These are phyloP conservation scores for Holacanthella duospinosa DNA, from an alignment of 2,888 invertebrate genomes.

Conservation along the genomic window DNA sequence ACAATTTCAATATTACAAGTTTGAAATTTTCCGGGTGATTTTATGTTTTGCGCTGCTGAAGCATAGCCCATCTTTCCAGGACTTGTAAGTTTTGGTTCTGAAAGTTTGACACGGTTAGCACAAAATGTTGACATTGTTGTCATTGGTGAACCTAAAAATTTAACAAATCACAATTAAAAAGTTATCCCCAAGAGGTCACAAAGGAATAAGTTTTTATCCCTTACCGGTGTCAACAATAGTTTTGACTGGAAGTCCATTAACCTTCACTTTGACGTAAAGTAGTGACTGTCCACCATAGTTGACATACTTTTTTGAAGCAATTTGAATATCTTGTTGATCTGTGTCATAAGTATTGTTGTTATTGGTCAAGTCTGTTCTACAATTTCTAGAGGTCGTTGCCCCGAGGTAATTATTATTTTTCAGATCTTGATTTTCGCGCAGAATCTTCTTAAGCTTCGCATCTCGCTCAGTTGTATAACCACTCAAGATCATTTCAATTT, in stretches of 20 bases:
- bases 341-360: background rate
- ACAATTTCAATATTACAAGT: background rate
- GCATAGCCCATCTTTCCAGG: too few species aligned
- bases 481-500: background rate
- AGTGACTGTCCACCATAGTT: background rate
- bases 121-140: background rate
- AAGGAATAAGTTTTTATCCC: too few species aligned
- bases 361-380: background rate
- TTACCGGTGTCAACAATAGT: background rate
- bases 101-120: too few species aligned
- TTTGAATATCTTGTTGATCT: background rate
- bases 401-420: too few species aligned
- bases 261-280: background rate
- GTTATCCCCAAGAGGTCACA: too few species aligned
- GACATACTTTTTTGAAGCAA: background rate
- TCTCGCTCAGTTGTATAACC: background rate
- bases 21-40: background rate
- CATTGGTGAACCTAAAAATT: background rate
- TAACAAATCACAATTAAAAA: too few species aligned
- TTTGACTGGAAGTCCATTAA: background rate
- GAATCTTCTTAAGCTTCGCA: background rate
- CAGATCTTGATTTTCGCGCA: background rate
- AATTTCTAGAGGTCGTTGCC: background rate
- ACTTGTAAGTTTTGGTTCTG: background rate
- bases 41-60: background rate